These are phyloP conservation scores for Anthoscopus minutus DNA, from an alignment of 2,113 vertebrate genomes.

Conservation along the genomic window DNA sequence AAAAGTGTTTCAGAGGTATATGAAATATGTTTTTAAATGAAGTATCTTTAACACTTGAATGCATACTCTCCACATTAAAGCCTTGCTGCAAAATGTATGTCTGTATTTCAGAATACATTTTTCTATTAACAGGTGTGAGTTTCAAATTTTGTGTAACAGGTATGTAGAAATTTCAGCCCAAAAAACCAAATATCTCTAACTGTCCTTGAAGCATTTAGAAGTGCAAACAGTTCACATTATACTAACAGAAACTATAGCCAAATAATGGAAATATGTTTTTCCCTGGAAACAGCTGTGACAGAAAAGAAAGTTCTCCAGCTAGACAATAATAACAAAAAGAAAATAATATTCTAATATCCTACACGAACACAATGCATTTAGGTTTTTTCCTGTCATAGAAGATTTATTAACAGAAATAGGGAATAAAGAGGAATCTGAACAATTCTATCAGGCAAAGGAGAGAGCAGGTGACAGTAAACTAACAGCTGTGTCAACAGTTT, in stretches of 20 bases:
- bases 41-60: conserved; percentile 11
- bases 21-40: background rate
- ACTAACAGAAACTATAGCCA: background rate
- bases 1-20: background rate
- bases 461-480: background rate
- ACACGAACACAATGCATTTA: background rate
- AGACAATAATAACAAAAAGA: background rate
- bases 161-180: background rate
- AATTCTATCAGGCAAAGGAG: background rate
- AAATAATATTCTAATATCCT: background rate
- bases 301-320: background rate
- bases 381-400: background rate
- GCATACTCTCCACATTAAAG: background rate
- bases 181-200: background rate
- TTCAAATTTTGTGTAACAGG: background rate
- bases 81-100: background rate
- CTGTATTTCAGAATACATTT: background rate
- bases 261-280: background rate
- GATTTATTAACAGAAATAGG: background rate
- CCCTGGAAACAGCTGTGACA: background rate
- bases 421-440: background rate
- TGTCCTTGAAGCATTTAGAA: background rate
- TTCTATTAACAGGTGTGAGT: background rate
- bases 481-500: background rate
- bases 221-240: background rate